Percentiles rank a stretch among this genome's conserved stretches.
phyloP scores from a whole-genome alignment of 2,888 invertebrate species.

The Tiliacea aurago region DNA sequence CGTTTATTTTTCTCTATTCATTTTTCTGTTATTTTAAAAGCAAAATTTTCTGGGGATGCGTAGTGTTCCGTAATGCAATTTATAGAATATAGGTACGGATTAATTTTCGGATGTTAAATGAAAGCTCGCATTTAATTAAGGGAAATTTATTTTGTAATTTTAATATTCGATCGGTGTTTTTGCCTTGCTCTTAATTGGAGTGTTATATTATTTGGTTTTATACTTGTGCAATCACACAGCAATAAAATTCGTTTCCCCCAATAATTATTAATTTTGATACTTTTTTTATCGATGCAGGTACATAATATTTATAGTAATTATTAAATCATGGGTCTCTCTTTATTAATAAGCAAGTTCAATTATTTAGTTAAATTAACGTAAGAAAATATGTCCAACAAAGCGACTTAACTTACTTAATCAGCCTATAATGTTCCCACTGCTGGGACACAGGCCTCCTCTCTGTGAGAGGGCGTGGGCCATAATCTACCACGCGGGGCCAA shows the following conservation, averaged over 20 bases:
- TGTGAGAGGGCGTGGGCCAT: too few relatives aligned
- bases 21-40: constrained; percentile 54
- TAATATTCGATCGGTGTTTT: background rate
- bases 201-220: background rate
- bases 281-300: background rate
- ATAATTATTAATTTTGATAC: background rate
- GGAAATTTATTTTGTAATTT: constrained; percentile 15
- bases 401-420: too few relatives aligned
- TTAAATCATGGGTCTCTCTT: background rate
- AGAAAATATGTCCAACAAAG: background rate
- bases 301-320: background rate
- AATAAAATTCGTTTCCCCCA: background rate
- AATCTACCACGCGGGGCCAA: too few relatives aligned
- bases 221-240: background rate
- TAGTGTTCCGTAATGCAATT: constrained; percentile 17
- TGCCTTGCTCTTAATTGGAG: background rate
- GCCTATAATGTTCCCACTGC: too few relatives aligned
- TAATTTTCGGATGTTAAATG: constrained; percentile 10
- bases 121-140: background rate
- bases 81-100: constrained; percentile 7
- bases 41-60: constrained; percentile 18
- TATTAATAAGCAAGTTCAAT: background rate
- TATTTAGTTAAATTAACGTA: background rate
- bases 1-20: constrained; percentile 16
- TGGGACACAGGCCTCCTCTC: too few relatives aligned